A percentile compares a stretch with the other conserved stretches of the same genome.
Evolutionary conservation across 2,888 invertebrate species (phyloP).

Genomic region (Ceramica pisi): DNA sequence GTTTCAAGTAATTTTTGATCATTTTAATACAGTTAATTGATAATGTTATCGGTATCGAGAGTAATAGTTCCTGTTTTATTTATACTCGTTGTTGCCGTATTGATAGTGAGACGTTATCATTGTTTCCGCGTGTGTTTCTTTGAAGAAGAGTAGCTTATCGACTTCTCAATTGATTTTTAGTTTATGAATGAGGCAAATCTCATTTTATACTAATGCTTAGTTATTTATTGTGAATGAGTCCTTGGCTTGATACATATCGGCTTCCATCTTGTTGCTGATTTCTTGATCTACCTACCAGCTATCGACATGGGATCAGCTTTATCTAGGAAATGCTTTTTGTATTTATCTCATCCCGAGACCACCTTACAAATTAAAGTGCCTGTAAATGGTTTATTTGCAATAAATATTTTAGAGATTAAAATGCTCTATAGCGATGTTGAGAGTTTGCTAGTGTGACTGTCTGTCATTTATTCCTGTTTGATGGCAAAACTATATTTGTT

Average conservation of each 20-base stretch:
- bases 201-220: background rate
- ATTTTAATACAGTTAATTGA: background rate
- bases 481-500: too few species aligned
- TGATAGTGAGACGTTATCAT: conserved; percentile 10
- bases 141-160: background rate
- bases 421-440: too few species aligned
- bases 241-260: background rate
- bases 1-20: background rate
- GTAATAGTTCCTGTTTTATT: conserved; percentile 21
- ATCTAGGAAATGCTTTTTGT: too few species aligned
- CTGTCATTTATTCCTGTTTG: too few species aligned
- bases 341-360: too few species aligned
- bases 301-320: too few species aligned
- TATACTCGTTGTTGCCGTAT: background rate
- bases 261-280: background rate
- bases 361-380: too few species aligned
- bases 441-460: too few species aligned
- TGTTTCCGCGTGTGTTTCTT: conserved; percentile 9
- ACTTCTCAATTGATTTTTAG: background rate
- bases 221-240: background rate
- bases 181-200: background rate
- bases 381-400: too few species aligned
- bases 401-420: too few species aligned
- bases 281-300: too few species aligned
- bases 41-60: conserved; percentile 20